phyloP scores from a whole-genome alignment of 64 coral and sea anemone species.

The Orbicella faveolata region DNA sequence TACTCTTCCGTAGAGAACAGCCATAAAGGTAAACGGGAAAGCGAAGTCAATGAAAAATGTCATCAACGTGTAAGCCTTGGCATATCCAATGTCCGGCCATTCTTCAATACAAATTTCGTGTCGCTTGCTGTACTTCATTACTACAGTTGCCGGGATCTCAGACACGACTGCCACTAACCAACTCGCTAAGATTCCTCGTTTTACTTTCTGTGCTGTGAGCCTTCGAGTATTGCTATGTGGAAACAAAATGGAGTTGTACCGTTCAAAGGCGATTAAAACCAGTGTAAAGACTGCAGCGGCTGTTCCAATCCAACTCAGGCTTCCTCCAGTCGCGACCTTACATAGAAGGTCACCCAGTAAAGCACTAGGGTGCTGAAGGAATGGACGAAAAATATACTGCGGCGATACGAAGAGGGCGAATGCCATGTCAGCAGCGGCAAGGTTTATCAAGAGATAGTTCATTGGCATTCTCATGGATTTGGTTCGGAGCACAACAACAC shows the following conservation, averaged over 20 bases:
- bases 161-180: neutral
- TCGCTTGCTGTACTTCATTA: neutral
- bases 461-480: constrained; percentile 41
- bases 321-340: constrained; percentile 28
- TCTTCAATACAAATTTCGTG: neutral
- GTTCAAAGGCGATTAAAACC: constrained; percentile 28
- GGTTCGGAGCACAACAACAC: constrained; percentile 19
- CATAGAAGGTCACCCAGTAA: constrained; percentile 13
- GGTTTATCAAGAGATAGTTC: constrained; percentile 50
- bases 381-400: constrained; percentile 20
- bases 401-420: constrained; percentile 48
- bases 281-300: constrained; percentile 6
- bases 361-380: constrained; percentile 24
- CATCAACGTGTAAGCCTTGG: neutral
- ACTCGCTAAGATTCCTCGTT: neutral
- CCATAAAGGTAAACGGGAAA: constrained; percentile 38
- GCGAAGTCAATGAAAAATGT: constrained; percentile 11
- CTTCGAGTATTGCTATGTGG: neutral
- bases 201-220: neutral
- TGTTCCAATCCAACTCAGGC: constrained; percentile 22
- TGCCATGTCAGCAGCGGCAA: constrained; percentile 58
- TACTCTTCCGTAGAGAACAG: constrained; percentile 33
- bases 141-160: neutral
- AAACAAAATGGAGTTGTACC: constrained; percentile 5
- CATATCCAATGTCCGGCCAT: neutral